These are phyloP conservation scores for Phortica okadai DNA, from an alignment of 2,888 invertebrate genomes.

Conservation along the genomic window DNA sequence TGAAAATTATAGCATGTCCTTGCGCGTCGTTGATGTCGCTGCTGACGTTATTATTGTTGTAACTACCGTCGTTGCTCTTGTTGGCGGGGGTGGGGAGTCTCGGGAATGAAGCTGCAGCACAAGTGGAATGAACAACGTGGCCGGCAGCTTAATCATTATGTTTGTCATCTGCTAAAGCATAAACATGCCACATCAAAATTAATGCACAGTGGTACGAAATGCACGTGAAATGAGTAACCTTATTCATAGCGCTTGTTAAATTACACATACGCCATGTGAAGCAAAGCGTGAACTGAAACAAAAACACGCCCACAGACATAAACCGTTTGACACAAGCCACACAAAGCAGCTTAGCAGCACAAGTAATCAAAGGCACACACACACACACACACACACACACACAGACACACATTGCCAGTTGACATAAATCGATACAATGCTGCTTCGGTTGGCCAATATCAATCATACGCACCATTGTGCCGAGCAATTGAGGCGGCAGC, in stretches of 20 bases:
- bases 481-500: constrained; percentile 21
- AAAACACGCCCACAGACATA: too few relatives aligned
- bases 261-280: too few relatives aligned
- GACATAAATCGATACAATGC: neutral
- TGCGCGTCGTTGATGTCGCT: constrained; percentile 26
- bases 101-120: neutral
- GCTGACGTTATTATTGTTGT: constrained; percentile 1
- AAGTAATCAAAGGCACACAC: neutral
- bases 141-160: constrained; percentile 47
- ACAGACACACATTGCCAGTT: constrained; percentile 14
- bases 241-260: neutral
- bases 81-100: neutral
- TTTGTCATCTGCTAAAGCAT: constrained; percentile 69
- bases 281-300: too few relatives aligned
- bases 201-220: constrained; percentile 4
- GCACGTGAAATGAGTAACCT: neutral
- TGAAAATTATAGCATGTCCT: constrained; percentile 69
- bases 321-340: too few relatives aligned
- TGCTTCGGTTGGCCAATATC: constrained; percentile 16
- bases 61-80: neutral
- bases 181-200: constrained; percentile 61
- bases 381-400: neutral
- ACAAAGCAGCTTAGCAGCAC: neutral
- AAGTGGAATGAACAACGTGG: neutral
- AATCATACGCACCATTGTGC: constrained; percentile 38